Percentiles rank a stretch among this genome's conserved stretches.
Evolutionary conservation across 2,888 invertebrate species (phyloP).

Genomic region (Ceratothoa steindachneri): DNA sequence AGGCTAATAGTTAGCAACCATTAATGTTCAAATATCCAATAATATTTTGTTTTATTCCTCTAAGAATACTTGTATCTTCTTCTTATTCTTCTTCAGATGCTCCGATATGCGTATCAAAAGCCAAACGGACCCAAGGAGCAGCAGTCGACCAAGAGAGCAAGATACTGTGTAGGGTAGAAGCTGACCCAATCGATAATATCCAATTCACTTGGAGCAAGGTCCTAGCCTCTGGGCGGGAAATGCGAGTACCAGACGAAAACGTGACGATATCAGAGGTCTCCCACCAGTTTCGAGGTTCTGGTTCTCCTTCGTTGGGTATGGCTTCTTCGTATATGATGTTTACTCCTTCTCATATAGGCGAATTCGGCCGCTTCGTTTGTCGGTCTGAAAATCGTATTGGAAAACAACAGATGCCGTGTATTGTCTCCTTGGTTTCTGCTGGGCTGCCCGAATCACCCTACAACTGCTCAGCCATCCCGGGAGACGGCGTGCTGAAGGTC

Average conservation of each 20-base stretch:
- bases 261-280: neutral
- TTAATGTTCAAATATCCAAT: no score
- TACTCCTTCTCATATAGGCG: conserved; percentile 6
- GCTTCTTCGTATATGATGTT: neutral
- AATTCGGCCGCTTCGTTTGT: neutral
- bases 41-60: no score
- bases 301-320: neutral
- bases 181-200: neutral
- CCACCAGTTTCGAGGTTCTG: neutral
- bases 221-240: neutral
- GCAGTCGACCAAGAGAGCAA: neutral
- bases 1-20: no score
- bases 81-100: no score
- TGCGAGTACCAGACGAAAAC: neutral
- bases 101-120: neutral
- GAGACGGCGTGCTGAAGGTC: conserved; percentile 8
- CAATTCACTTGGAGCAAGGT: conserved; percentile 1
- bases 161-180: neutral
- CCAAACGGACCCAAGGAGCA: neutral
- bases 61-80: no score
- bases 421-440: neutral
- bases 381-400: neutral
- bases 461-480: conserved; percentile 14
- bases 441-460: conserved; percentile 18
- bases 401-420: neutral